These are phyloP conservation scores for Zaprionus bogoriensis DNA, from an alignment of 2,888 invertebrate species.

Conservation along the genomic window DNA sequence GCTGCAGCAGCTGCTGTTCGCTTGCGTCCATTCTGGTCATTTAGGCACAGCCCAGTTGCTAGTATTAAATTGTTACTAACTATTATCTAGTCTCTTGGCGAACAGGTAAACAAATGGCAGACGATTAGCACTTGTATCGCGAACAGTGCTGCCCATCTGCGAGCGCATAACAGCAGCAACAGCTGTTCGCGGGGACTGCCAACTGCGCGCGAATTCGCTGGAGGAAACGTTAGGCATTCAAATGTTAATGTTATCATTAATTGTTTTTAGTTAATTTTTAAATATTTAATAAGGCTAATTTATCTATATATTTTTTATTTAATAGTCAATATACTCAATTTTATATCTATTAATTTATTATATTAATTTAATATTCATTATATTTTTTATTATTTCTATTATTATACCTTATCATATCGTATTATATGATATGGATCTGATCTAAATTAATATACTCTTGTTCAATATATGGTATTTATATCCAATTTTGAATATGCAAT, in stretches of 20 bases:
- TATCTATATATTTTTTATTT: not conserved
- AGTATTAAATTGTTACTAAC: not conserved
- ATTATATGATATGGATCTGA: too few species aligned
- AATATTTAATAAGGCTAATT: not conserved
- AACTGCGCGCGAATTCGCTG: conserved; percentile 1
- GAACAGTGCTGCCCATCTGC: conserved; percentile 29
- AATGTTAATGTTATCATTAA: not conserved
- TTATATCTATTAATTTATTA: too few species aligned
- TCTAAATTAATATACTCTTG: too few species aligned
- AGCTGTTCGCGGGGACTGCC: conserved; percentile 48
- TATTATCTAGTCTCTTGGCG: conserved; percentile 4
- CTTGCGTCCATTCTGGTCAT: conserved; percentile 49
- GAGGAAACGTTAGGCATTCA: not conserved
- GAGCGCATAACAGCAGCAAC: conserved; percentile 14
- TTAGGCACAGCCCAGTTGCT: conserved; percentile 13
- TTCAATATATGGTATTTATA: too few species aligned
- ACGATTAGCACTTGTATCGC: conserved; percentile 20
- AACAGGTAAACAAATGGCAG: conserved; percentile 49
- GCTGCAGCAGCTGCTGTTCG: conserved; percentile 46
- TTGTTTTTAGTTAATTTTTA: not conserved
- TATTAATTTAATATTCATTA: too few species aligned
- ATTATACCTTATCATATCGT: too few species aligned
- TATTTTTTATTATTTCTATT: too few species aligned
- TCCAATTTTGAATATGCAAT: too few species aligned
- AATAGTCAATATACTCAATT: too few species aligned